Evolutionary conservation across 2,888 invertebrate species (phyloP).

Genomic region (Muscina levida): DNA sequence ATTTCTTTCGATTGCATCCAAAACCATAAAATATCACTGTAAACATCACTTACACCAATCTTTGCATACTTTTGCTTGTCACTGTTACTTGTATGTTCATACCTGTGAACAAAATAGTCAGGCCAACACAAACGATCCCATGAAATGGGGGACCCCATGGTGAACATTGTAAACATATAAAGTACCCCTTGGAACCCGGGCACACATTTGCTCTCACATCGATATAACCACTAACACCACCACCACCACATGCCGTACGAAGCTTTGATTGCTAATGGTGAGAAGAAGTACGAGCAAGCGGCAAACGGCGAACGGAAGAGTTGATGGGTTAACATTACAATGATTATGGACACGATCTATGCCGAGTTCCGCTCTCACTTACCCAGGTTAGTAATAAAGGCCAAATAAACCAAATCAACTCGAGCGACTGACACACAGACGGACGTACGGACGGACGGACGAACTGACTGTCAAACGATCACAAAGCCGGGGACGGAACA

Average conservation of each 20-base stretch:
- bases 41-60: too few species aligned
- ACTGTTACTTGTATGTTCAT: too few species aligned
- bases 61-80: too few species aligned
- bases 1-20: too few species aligned
- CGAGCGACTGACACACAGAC: not conserved
- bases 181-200: not conserved
- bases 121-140: conserved; percentile 32
- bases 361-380: conserved; percentile 62
- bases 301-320: conserved; percentile 53
- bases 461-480: conserved; percentile 25
- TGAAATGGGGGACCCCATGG: conserved; percentile 50
- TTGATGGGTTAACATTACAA: conserved; percentile 77
- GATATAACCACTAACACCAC: not conserved
- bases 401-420: conserved; percentile 12
- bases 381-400: conserved; percentile 31
- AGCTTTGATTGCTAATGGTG: conserved; percentile 41
- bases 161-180: conserved; percentile 41
- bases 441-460: conserved; percentile 25
- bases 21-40: too few species aligned
- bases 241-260: conserved; percentile 24
- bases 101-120: conserved; percentile 25
- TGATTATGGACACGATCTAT: conserved; percentile 77
- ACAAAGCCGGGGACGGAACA: not conserved
- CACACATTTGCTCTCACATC: not conserved
- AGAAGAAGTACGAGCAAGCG: conserved; percentile 36